Conservation (phyloP, 1,140 invertebrate species). For the Penaeus japonicus region DNA sequence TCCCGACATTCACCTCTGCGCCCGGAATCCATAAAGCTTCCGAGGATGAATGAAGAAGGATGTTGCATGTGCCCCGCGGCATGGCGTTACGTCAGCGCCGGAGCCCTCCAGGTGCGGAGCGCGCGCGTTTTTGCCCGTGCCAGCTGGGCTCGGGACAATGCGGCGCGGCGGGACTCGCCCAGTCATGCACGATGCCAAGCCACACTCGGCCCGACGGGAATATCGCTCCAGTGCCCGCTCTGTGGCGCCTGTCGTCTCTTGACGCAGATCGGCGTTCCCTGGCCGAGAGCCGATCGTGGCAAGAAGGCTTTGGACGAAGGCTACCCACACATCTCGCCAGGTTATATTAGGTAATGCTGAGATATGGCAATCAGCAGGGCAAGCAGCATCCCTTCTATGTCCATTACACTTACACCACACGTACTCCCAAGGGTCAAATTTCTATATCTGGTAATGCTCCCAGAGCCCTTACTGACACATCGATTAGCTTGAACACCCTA, state of each 20-base stretch:
- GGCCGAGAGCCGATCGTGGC: no score
- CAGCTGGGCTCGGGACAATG: conserved; percentile 49
- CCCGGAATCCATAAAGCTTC: background rate
- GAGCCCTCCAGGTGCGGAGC: conserved; percentile 49
- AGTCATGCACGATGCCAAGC: conserved; percentile 10
- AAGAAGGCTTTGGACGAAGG: background rate
- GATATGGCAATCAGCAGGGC: background rate
- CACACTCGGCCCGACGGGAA: background rate
- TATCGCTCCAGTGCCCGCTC: background rate
- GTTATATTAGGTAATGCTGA: background rate
- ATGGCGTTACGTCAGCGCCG: conserved; percentile 40
- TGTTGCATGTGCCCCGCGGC: conserved; percentile 40
- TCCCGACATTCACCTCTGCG: conserved; percentile 24
- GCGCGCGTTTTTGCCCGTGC: conserved; percentile 53
- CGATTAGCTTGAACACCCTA: background rate
- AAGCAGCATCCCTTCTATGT: conserved; percentile 16
- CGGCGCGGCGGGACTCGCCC: conserved; percentile 23
- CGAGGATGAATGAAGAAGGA: conserved; percentile 10
- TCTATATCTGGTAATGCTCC: background rate
- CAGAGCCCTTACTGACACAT: background rate
- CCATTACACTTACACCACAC: conserved; percentile 36
- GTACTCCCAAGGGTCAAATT: conserved; percentile 16
- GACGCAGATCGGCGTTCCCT: no score
- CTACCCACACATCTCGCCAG: background rate
- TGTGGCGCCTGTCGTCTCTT: background rate